phyloP scores from a whole-genome alignment of 1,140 invertebrate genomes.

The Drosophila willistoni region DNA sequence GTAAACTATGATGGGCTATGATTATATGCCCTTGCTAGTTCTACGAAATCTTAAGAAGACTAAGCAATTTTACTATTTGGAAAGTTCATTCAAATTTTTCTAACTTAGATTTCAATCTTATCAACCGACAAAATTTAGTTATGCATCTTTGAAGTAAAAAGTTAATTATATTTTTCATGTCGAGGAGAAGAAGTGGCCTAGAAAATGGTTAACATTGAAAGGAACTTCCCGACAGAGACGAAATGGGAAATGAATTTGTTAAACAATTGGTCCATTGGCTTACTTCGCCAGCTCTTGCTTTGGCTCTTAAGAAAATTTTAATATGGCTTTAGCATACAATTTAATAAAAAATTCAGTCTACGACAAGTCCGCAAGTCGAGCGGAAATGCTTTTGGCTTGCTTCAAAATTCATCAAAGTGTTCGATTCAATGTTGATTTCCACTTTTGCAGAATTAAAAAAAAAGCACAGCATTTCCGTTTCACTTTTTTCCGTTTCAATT shows the following conservation, averaged over 20 bases:
- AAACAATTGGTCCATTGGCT: background rate
- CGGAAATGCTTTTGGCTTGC: conserved; percentile 25
- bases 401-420: conserved; percentile 30
- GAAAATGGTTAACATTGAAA: conserved; percentile 8
- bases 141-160: background rate
- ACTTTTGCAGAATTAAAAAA: conserved; percentile 1
- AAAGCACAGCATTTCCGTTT: conserved; percentile 13
- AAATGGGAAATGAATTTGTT: conserved; percentile 6
- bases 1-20: no score
- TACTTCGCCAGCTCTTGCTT: background rate
- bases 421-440: conserved; percentile 32
- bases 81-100: background rate
- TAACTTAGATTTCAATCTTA: background rate
- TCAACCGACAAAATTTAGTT: background rate
- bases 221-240: background rate
- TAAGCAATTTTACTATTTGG: no score
- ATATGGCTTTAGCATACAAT: conserved; percentile 36
- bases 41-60: no score
- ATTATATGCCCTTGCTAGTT: no score
- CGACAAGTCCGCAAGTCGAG: conserved; percentile 25
- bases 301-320: conserved; percentile 30
- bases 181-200: background rate
- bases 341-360: conserved; percentile 50
- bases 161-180: conserved; percentile 11
- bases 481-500: background rate